phyloP scores from a whole-genome alignment of 2,888 invertebrate genomes.

The Urechis unicinctus region DNA sequence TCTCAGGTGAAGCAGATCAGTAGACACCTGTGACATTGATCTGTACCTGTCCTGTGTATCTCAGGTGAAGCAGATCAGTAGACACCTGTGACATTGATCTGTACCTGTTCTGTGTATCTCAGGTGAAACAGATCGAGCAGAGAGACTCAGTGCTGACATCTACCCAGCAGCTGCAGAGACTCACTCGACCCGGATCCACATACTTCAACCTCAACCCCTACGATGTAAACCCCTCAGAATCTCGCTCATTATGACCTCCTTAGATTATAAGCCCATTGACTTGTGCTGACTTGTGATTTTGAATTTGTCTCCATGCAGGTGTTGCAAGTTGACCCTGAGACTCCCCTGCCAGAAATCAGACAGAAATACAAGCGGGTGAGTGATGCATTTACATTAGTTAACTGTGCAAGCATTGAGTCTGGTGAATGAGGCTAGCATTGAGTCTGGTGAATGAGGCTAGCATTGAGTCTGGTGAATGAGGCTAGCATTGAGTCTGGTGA shows the following conservation, averaged over 20 bases:
- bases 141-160: constrained; percentile 93
- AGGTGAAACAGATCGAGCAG: constrained; percentile 99
- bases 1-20: no score
- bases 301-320: constrained; percentile 32
- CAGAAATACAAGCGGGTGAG: constrained; percentile 83
- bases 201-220: constrained; percentile 96
- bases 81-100: no score
- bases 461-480: no score
- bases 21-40: no score
- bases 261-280: neutral
- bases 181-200: constrained; percentile 91
- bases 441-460: no score
- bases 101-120: no score
- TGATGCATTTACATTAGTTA: neutral
- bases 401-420: no score
- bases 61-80: no score
- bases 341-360: constrained; percentile 83
- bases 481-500: no score
- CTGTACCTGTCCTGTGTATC: no score
- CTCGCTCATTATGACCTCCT: neutral
- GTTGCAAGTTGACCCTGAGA: constrained; percentile 68
- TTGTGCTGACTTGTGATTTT: no score
- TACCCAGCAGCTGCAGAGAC: constrained; percentile 91
- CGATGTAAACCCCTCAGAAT: constrained; percentile 45
- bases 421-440: no score